Evolutionary conservation across 2,797 vertebrate genomes (phyloP), one percentile per base, ranked within the genome.

Genomic region (Lateolabrax maculatus): DNA sequence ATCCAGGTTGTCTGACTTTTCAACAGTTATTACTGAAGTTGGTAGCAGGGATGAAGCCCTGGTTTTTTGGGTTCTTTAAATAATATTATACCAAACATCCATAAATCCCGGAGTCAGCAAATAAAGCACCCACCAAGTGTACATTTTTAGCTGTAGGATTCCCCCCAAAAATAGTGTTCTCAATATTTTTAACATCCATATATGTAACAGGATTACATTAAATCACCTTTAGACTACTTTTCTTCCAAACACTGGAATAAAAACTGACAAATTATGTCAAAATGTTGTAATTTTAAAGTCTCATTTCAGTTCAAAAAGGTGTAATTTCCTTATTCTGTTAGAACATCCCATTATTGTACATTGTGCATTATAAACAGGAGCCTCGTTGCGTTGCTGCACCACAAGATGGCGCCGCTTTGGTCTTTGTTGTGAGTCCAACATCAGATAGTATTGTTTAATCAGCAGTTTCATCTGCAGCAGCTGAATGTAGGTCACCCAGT

Each of bases 391-490:
- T 41, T 31, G 0, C 25, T 29, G 0, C 0, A 2, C 72, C 87
- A 84, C 81, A 53, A 71, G 89, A 76, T 84, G 84, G 82, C 36
- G 80, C 25, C 4, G 36, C 6, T 36, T 2, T 49, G 49, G 15
- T 58, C 0, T 75, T 53, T 56, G 9, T 36, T 25, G 25, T 43
- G 0, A 43, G 18, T 21, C 46, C 13, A 2, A 13, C 29, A 12
- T 23, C 12, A 25, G 2, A 37, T n/a, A 1, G 18, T 39, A 18
- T 60, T 53, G 0, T 62, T 75, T 57, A 31, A 62, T 77, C 48
- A 67, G 36, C 23, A 27, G 11, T 79, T 63, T 56, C 34, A 71
- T 48, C 23, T 66, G 29, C 46, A 15, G 1, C 39, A 49, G 56
- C 65, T 64, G 5, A 69, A 81, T 75, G 72, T 87, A 67, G 75